phyloP scores from a whole-genome alignment of 2,888 invertebrate species.

The Yponomeuta plumbellus region DNA sequence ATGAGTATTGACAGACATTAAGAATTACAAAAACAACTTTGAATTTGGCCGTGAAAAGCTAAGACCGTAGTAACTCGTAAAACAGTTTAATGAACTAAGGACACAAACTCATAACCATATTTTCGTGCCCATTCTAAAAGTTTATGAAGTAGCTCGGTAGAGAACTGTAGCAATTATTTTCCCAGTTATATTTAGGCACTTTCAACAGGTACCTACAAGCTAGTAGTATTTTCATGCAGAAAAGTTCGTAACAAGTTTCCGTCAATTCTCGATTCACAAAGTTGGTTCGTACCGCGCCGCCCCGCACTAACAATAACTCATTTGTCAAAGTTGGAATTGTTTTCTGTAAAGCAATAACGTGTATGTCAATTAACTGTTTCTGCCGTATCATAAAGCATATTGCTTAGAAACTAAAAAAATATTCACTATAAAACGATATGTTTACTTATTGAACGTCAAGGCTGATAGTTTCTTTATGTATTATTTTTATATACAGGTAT shows the following conservation, averaged over 20 bases:
- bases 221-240: neutral
- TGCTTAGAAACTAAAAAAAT: too few species aligned
- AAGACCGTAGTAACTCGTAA: neutral
- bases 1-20: neutral
- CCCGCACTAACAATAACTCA: neutral
- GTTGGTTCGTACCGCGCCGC: neutral
- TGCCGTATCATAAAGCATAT: too few species aligned
- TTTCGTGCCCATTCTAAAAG: neutral
- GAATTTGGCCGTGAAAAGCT: neutral
- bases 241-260: slow-evolving; percentile 1
- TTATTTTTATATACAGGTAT: too few species aligned
- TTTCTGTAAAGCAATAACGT: neutral
- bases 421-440: too few species aligned
- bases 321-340: neutral
- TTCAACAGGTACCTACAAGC: neutral
- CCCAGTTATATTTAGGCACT: neutral
- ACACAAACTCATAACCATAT: neutral
- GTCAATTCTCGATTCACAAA: neutral
- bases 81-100: neutral
- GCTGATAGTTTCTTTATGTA: too few species aligned
- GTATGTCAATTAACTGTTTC: too few species aligned
- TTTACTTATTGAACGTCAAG: too few species aligned
- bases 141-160: neutral
- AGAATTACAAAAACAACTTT: neutral
- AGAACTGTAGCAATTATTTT: neutral